Percentiles rank a stretch among this genome's conserved stretches.
Evolutionary conservation across 2,888 invertebrate genomes (phyloP).

Genomic region (Carterocephalus palaemon): DNA sequence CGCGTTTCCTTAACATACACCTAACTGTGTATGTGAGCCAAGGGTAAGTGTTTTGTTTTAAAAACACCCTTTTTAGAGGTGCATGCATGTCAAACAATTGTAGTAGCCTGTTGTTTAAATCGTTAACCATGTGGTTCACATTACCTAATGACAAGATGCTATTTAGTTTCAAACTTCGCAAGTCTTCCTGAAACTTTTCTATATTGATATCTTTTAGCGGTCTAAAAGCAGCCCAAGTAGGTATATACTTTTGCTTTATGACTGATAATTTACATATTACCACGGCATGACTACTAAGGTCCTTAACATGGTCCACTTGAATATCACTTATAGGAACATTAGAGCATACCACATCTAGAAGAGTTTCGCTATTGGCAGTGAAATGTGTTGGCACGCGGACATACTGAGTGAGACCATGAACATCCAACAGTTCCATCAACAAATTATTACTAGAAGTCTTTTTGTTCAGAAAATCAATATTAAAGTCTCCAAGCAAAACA

Average conservation of each 20-base stretch:
- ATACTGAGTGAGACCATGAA: neutral
- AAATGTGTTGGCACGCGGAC: neutral
- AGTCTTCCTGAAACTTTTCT: neutral
- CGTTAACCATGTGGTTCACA: neutral
- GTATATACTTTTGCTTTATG: neutral
- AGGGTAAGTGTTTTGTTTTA: neutral
- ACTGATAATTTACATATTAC: conserved; percentile 1
- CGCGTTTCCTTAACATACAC: conserved; percentile 8
- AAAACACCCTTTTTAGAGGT: no score
- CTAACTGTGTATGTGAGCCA: conserved; percentile 13
- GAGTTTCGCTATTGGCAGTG: conserved; percentile 2
- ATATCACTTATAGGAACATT: neutral
- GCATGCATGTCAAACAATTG: no score
- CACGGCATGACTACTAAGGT: conserved; percentile 5
- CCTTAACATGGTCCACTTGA: neutral
- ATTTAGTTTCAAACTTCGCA: neutral
- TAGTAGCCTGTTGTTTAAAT: neutral
- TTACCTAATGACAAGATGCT: neutral
- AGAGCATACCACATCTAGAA: conserved; percentile 6
- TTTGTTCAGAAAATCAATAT: neutral
- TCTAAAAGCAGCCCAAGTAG: neutral
- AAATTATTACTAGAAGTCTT: neutral
- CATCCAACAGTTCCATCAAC: neutral
- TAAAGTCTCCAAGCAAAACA: neutral
- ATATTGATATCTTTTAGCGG: neutral